These are phyloP conservation scores for Hexactinellida sp. DNA, from an alignment of 37 sponge, comb jelly and placozoan species.

Conservation along the genomic window DNA sequence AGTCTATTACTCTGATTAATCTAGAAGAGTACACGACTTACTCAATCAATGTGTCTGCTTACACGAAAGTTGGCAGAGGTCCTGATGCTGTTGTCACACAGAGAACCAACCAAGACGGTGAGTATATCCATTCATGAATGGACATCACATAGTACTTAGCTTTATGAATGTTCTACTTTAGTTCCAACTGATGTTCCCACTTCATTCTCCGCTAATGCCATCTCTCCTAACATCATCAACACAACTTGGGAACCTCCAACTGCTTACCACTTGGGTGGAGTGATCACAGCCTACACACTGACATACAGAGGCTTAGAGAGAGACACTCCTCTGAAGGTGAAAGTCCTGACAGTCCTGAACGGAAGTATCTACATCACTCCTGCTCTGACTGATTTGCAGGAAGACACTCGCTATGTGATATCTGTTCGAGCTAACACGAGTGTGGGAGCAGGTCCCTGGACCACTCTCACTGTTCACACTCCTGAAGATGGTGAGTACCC, in stretches of 20 bases:
- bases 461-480: not conserved
- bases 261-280: constrained; percentile 14
- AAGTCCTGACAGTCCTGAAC: not conserved
- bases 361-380: constrained; percentile 15
- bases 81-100: not conserved
- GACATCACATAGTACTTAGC: too few species aligned
- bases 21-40: constrained; percentile 5
- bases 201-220: constrained; percentile 5
- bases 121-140: too few species aligned
- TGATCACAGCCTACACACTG: constrained; percentile 5
- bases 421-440: constrained; percentile 17
- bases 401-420: not conserved
- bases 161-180: not conserved
- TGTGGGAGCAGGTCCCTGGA: constrained; percentile 9
- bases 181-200: constrained; percentile 7
- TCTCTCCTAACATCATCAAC: constrained; percentile 15
- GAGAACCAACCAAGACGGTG: constrained; percentile 8
- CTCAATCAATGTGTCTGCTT: not conserved
- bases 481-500: constrained; percentile 16
- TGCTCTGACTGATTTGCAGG: constrained; percentile 11
- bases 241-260: constrained; percentile 16
- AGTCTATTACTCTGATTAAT: not conserved
- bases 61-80: constrained; percentile 1
- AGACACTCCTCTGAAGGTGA: not conserved
- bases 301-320: not conserved